Evolutionary conservation across 2,888 invertebrate species (phyloP), one percentile per base, ranked within the genome.

Genomic region (Drosophila fungiperda): DNA sequence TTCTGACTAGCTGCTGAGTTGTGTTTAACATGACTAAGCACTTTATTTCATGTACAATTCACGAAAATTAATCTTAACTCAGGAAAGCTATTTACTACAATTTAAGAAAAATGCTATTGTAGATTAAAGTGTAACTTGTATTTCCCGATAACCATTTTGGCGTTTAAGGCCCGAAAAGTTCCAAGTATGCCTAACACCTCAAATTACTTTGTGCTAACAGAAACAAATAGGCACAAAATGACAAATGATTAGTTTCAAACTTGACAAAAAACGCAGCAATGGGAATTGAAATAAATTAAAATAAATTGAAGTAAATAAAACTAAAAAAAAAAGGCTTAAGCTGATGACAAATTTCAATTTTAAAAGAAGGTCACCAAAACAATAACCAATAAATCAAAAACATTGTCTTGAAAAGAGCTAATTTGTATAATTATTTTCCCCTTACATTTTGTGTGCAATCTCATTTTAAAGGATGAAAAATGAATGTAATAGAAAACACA

Each of bases 1-100:
- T 65, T 70, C 36, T 70, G 70, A 70, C 59, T 58, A 33, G 20
- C 63, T 67, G 76, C 52, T 63, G 66, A 76, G 71, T 45, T 71
- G 29, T 45, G 52, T 63, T 65, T 65, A 53, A 49, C 55, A 76
- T 45, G 64, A 64, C 58, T 32, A 66, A 68, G 68, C 55, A 52
- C 66, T 66, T 23, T 15, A 45, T 15, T 45, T 45, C 23, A 15
- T 42, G 49, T 55, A 15, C 3, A n/a, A 49, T 38, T 49, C 20
- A 1, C 20, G 3, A n/a, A 36, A 23, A 50, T 35, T 42, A 35
- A 57, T 55, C 23, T 20, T 17, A 17, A 17, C 23, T 23, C 35
- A 17, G 5, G 3, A 6, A 17, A 36, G 36, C 36, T 7, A 7
- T 15, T 12, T 42, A 20, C 6, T 6, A 20, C 12, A 7, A 12